Percentiles rank a stretch among this genome's conserved stretches.
phyloP scores from a whole-genome alignment of 2,113 vertebrate genomes.

The Cyprinodon tularosa region DNA sequence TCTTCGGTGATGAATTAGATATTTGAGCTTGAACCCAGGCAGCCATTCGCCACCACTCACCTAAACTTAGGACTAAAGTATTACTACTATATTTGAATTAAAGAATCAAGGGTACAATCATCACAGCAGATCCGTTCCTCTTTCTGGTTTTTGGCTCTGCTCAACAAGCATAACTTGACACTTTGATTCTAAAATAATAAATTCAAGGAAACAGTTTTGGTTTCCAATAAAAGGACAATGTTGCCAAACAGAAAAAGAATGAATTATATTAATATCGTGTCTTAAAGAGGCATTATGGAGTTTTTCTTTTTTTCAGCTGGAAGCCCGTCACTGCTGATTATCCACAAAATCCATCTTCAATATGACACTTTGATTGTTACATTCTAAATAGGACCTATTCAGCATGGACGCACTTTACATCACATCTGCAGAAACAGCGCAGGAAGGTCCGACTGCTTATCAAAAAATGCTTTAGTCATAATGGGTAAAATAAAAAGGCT shows the following conservation, averaged over 20 bases:
- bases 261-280: too few species aligned
- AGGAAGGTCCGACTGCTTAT: too few species aligned
- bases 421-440: too few species aligned
- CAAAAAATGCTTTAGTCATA: too few species aligned
- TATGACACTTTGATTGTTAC: too few species aligned
- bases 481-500: too few species aligned
- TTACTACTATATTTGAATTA: slow-evolving; percentile 57
- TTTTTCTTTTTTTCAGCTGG: too few species aligned
- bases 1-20: slow-evolving; percentile 75
- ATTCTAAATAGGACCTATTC: too few species aligned
- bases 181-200: slow-evolving; percentile 41
- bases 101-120: slow-evolving; percentile 60
- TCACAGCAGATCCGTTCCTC: slow-evolving; percentile 30
- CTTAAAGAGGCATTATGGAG: too few species aligned
- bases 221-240: slow-evolving; percentile 4
- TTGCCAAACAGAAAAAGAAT: slow-evolving; percentile 27
- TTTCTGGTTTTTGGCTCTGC: slow-evolving; percentile 20
- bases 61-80: slow-evolving; percentile 26
- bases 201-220: slow-evolving; percentile 21
- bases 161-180: slow-evolving; percentile 19
- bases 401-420: too few species aligned
- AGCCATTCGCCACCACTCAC: slow-evolving; percentile 62
- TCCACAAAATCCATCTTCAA: too few species aligned
- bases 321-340: too few species aligned
- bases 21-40: slow-evolving; percentile 33